phyloP scores from a whole-genome alignment of 2,113 vertebrate genomes.

The Hypanus sabinus region DNA sequence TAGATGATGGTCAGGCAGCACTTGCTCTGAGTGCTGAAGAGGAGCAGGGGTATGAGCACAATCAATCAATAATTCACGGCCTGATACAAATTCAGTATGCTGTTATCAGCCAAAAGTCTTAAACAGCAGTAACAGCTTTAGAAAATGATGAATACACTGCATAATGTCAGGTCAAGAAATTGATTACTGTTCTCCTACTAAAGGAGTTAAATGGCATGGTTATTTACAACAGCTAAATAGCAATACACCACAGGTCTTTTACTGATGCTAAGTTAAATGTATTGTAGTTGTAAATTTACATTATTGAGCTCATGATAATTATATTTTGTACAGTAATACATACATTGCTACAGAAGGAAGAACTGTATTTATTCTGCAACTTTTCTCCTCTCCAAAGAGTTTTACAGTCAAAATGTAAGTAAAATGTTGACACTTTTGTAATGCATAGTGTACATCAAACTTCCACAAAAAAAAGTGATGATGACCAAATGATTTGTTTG shows the following conservation, averaged over 20 bases:
- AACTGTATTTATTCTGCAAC: too few species aligned
- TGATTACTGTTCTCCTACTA: neutral
- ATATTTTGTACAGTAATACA: neutral
- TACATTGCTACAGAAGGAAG: neutral
- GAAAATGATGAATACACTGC: neutral
- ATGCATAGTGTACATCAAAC: too few species aligned
- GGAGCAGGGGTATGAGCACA: neutral
- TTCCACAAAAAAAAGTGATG: too few species aligned
- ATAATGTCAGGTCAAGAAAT: neutral
- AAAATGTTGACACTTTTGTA: too few species aligned
- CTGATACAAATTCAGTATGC: neutral
- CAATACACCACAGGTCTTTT: neutral
- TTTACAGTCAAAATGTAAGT: too few species aligned
- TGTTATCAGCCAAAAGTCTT: slow-evolving; percentile 5
- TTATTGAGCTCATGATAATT: neutral
- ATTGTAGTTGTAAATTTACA: neutral
- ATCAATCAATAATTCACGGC: neutral
- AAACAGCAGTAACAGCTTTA: neutral
- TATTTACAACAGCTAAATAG: neutral
- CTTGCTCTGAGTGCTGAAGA: neutral
- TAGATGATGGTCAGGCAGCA: neutral
- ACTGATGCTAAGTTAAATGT: neutral
- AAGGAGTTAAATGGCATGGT: neutral
- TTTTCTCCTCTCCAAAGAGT: too few species aligned
- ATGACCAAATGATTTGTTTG: too few species aligned